phyloP scores from a whole-genome alignment of 2,113 vertebrate genomes.

The Brienomyrus longianalis region DNA sequence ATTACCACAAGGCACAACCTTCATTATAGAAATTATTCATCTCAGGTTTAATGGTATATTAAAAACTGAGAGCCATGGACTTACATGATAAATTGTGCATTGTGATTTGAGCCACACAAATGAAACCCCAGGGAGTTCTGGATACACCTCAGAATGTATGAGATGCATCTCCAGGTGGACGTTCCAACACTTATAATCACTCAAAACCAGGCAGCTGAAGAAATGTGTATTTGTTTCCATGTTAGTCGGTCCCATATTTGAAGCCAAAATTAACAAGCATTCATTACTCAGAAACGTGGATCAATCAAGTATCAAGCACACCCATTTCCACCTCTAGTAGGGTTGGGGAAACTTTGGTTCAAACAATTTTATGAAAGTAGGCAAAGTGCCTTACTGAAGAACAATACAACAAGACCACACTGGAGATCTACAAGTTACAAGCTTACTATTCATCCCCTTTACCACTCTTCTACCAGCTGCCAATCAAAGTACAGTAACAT shows the following conservation, averaged over 20 bases:
- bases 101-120: neutral
- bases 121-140: neutral
- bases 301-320: neutral
- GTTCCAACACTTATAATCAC: too few relatives aligned
- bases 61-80: neutral
- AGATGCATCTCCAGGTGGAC: neutral
- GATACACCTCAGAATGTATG: neutral
- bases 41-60: constrained; percentile 13
- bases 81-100: neutral
- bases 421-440: neutral
- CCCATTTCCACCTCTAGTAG: neutral
- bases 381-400: neutral
- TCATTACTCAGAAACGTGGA: neutral
- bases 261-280: neutral
- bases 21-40: constrained; percentile 13
- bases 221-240: neutral
- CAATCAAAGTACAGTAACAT: neutral
- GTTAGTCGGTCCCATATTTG: neutral
- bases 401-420: neutral
- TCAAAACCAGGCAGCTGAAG: neutral
- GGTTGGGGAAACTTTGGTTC: neutral
- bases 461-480: neutral
- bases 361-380: neutral
- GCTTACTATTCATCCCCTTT: neutral
- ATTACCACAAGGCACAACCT: constrained; percentile 13